Conservation (phyloP, 2,888 invertebrate genomes). For the Eristalinus sepulchralis region DNA sequence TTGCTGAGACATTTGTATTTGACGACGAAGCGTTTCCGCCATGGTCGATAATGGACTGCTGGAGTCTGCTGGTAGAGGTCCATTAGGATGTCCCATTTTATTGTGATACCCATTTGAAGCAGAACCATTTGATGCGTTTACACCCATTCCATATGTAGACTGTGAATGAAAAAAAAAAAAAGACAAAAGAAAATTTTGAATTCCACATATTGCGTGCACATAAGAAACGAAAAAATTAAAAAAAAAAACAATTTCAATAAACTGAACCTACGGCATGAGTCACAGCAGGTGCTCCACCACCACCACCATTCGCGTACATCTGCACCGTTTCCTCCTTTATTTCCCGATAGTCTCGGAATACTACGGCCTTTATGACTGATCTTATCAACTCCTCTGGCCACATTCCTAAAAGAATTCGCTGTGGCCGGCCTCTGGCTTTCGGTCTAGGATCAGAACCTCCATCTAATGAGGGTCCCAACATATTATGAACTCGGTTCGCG, state of each 20-base stretch:
- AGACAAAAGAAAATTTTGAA: not conserved
- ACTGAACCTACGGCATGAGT: slow-evolving; percentile 72
- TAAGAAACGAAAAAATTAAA: not conserved
- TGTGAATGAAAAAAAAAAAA: slow-evolving; percentile 25
- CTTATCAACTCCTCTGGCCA: slow-evolving; percentile 97
- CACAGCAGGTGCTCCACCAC: slow-evolving; percentile 57
- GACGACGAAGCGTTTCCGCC: slow-evolving; percentile 78
- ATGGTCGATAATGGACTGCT: slow-evolving; percentile 77
- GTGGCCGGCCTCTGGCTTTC: slow-evolving; percentile 94
- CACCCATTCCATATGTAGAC: slow-evolving; percentile 75
- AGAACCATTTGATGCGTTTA: slow-evolving; percentile 72
- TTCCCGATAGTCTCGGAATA: slow-evolving; percentile 93
- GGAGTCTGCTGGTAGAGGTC: slow-evolving; percentile 75
- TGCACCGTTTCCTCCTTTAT: slow-evolving; percentile 87
- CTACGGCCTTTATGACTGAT: slow-evolving; percentile 94
- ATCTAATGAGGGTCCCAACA: slow-evolving; percentile 95
- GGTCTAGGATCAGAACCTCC: slow-evolving; percentile 95
- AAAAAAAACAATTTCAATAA: not conserved
- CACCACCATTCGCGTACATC: slow-evolving; percentile 80
- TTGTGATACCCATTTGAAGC: slow-evolving; percentile 77
- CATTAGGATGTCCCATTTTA: slow-evolving; percentile 61
- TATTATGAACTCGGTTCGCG: slow-evolving; percentile 95
- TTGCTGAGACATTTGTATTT: slow-evolving; percentile 78
- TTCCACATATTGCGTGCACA: too few species aligned
- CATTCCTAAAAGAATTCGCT: slow-evolving; percentile 93